A percentile compares a stretch with the other conserved stretches of the same genome.
phyloP scores from a whole-genome alignment of 2,797 vertebrate species.

The Enteromius anoplus region DNA sequence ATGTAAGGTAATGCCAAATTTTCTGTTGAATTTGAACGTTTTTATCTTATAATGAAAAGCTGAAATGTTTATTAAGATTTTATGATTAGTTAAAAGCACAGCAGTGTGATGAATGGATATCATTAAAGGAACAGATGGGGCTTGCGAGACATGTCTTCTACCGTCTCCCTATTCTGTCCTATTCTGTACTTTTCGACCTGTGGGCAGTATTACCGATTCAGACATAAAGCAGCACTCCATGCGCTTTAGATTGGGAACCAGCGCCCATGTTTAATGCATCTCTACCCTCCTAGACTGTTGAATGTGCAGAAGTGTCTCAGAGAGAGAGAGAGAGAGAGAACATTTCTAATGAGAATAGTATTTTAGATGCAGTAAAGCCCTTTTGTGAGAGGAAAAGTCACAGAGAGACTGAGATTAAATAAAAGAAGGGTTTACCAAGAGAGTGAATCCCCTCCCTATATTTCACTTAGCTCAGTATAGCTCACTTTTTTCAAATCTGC shows the following conservation, averaged over 20 bases:
- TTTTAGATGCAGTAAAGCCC: slow-evolving; percentile 52
- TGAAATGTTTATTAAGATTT: slow-evolving; percentile 16
- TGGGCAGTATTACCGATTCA: slow-evolving; percentile 24
- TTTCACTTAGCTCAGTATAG: slow-evolving; percentile 40
- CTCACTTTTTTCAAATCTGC: slow-evolving; percentile 45
- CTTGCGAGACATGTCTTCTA: background rate
- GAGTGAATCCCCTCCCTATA: slow-evolving; percentile 32
- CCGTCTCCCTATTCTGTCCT: slow-evolving; percentile 23
- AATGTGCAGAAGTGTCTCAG: slow-evolving; percentile 32
- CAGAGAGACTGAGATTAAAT: slow-evolving; percentile 25
- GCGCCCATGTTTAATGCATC: slow-evolving; percentile 52
- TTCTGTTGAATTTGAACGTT: background rate
- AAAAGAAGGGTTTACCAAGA: slow-evolving; percentile 27
- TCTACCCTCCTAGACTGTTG: slow-evolving; percentile 28
- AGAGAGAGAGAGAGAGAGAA: slow-evolving; percentile 16
- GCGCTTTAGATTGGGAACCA: slow-evolving; percentile 29
- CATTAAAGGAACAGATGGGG: slow-evolving; percentile 34
- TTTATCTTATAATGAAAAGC: background rate
- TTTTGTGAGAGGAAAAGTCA: slow-evolving; percentile 33
- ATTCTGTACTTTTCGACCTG: slow-evolving; percentile 40
- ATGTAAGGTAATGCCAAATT: background rate
- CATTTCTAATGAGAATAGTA: slow-evolving; percentile 48
- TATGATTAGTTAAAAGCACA: slow-evolving; percentile 1
- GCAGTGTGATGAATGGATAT: slow-evolving; percentile 30
- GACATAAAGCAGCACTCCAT: slow-evolving; percentile 22